These are phyloP conservation scores for Chrysomela aeneicollis DNA, from an alignment of 2,888 invertebrate genomes.

Conservation along the genomic window DNA sequence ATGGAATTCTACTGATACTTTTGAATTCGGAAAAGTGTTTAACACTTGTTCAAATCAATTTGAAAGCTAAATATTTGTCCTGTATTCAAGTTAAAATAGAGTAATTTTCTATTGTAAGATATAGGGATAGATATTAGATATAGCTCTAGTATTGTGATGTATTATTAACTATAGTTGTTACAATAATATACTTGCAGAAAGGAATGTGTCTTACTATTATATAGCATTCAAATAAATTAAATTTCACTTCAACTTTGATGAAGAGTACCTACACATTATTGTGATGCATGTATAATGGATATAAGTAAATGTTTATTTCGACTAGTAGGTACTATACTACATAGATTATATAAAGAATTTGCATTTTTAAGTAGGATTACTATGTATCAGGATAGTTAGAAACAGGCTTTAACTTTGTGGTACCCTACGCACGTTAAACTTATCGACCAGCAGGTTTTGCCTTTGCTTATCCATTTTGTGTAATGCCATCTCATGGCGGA, in stretches of 20 bases:
- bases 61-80: slow-evolving; percentile 53
- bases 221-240: slow-evolving; percentile 54
- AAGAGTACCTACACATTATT: slow-evolving; percentile 48
- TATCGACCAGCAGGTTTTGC: slow-evolving; percentile 13
- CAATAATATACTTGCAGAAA: slow-evolving; percentile 49
- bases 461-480: background rate
- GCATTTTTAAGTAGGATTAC: slow-evolving; percentile 60
- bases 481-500: background rate
- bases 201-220: slow-evolving; percentile 58
- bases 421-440: slow-evolving; percentile 31
- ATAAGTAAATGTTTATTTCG: slow-evolving; percentile 51
- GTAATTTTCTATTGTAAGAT: slow-evolving; percentile 48
- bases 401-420: slow-evolving; percentile 40
- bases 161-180: slow-evolving; percentile 45
- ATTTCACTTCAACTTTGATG: slow-evolving; percentile 48
- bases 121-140: slow-evolving; percentile 50
- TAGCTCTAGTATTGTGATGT: slow-evolving; percentile 54
- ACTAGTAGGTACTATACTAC: slow-evolving; percentile 36
- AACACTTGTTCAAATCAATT: slow-evolving; percentile 19
- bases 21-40: slow-evolving; percentile 30
- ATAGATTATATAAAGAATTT: slow-evolving; percentile 47
- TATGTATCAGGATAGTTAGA: slow-evolving; percentile 51
- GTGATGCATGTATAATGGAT: slow-evolving; percentile 56
- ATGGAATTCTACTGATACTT: slow-evolving; percentile 45
- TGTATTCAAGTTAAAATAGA: slow-evolving; percentile 48